Base-by-base conservation (phyloP, 2,888 invertebrate species). In the Drosophila borealis region DNA sequence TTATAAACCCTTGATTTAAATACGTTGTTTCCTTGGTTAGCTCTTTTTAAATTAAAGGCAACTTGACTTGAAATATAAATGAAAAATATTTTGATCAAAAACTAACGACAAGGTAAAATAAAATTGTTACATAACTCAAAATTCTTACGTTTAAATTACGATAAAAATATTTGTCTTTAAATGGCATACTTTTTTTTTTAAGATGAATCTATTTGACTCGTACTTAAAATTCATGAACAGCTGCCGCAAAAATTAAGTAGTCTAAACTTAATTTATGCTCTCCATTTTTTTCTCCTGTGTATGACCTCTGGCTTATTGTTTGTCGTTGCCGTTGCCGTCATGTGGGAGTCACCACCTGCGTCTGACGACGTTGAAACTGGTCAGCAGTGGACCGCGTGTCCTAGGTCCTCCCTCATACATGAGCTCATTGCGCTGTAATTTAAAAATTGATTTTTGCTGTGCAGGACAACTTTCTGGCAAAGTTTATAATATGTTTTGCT, bases 341-440 rank as follows among this genome's bases (percentile, higher is more conserved):
- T 70, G 70, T 66, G 70, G 60, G 66, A 61, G 75, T 70, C 53
- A 39, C 45, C 74, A 55, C 45, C 74, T 73, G 54, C 14, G 45
- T 33, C 45, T 37, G 37, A 44, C 66, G 56, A 50, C 74, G 56
- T 59, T 49, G 45, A 42, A 39, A 14, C 48, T 54, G 61, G 74
- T 44, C 74, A 44, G 48, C 50, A 25, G 19, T 46, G 25, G 39
- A 5, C 21, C 14, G 9, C 33, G 37, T 13, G 36, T 14, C 19
- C 45, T 33, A 34, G 29, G 21, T 10, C n/a, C 44, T 41, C n/a
- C 46, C 29, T 2, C 19, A 36, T 34, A 81, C 75, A 86, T 83
- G 87, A 82, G 87, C 89, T 83, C 87, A 83, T 75, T 86, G 65
- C 71, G 83, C 57, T 80, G 75, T 73, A 80, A 83, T 80, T 83